These are phyloP conservation scores for Apteryx owenii DNA, from an alignment of 2,113 vertebrate genomes.

Conservation along the genomic window DNA sequence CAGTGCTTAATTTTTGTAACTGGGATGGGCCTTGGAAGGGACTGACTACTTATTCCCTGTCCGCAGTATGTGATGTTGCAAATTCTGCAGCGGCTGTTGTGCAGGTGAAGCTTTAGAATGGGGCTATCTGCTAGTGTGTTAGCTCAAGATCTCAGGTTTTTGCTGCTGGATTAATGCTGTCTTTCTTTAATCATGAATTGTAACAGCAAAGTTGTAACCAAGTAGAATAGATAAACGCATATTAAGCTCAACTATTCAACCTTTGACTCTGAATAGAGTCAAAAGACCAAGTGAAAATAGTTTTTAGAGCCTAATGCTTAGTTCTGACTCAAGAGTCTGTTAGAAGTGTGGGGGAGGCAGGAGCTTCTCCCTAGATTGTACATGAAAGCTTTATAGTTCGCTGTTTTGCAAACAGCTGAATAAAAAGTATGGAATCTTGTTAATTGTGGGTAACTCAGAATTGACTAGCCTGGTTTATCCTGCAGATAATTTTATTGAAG, in stretches of 20 bases:
- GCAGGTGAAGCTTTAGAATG: neutral
- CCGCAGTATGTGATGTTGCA: neutral
- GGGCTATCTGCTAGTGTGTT: neutral
- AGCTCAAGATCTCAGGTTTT: neutral
- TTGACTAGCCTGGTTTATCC: neutral
- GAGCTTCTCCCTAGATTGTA: neutral
- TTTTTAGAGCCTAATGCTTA: neutral
- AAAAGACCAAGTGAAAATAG: neutral
- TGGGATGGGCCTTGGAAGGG: neutral
- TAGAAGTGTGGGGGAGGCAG: neutral
- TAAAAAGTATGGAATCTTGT: neutral
- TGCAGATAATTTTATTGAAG: neutral
- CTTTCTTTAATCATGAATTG: neutral
- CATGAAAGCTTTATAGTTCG: neutral
- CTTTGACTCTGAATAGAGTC: neutral
- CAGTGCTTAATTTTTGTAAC: neutral
- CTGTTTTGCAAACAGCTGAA: neutral
- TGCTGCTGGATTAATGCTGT: conserved; percentile 21
- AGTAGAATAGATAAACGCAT: neutral
- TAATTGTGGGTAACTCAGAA: neutral
- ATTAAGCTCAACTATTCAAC: too few species aligned
- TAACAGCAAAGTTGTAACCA: neutral
- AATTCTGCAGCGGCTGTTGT: neutral
- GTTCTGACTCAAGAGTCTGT: neutral
- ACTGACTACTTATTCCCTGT: accelerated